Evolutionary conservation across 2,888 invertebrate species (phyloP), one percentile per base, ranked within the genome.

Genomic region (Xestia sexstrigata): DNA sequence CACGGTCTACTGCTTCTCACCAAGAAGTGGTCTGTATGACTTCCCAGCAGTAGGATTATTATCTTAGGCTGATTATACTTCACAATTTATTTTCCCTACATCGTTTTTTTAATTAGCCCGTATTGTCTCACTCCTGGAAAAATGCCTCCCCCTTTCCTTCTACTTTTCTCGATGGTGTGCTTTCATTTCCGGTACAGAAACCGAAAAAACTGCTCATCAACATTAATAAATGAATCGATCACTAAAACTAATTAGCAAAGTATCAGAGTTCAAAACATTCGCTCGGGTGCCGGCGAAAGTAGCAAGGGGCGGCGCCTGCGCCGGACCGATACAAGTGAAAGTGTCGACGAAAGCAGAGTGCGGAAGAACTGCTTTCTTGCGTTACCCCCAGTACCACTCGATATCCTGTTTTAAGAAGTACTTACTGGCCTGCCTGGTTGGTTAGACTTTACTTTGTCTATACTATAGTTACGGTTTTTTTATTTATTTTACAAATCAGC

Each of bases 351-450:
- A 86, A 89, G 87, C 84, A 74, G 78, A 85, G 77, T 82, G 87
- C 92, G 91, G 91, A 92, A 92, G 91, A 89, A 85, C 89, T 84
- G 92, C 92, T 92, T 91, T 93, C 92, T 83, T 89, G 86, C 78
- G 52, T 74, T 76, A 74, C 79, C 79, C 77, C 81, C 79, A 77
- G 76, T 71, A 74, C 76, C 58, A 78, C 39, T 82, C 63, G 60
- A 85, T 88, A 90, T 91, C 92, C 91, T 91, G 89, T 84, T 88
- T 88, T 81, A 15, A 47, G 20, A 58, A 45, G 69, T 72, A 81
- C 62, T 65, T 35, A 63, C 15, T 47, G 13, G 26, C 23, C 45
- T 68, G 15, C 17, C 45, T 62, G 17, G 30, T 15, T 66, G 30
- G n/a, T 47, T 13, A 76, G 42, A 39, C 42, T 39, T 35, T 23